Percentiles rank a stretch among this genome's conserved stretches.
These are phyloP conservation scores for Epizoanthus stellaris DNA, from an alignment of 92 coral and sea anemone species.

Conservation along the genomic window DNA sequence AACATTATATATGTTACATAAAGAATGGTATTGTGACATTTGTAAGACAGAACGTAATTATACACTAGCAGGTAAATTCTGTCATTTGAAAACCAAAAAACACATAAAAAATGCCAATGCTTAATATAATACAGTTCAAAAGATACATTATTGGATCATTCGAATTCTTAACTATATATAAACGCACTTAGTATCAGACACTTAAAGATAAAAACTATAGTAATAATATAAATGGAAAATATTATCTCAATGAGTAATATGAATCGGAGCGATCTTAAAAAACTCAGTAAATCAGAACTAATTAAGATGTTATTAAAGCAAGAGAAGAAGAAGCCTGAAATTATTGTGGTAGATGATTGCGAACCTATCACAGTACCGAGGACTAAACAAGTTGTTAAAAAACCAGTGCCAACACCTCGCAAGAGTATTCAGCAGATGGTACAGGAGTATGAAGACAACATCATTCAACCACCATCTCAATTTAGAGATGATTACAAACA, in stretches of 20 bases:
- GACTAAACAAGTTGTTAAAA: too few species aligned
- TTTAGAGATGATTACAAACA: not conserved
- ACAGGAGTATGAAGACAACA: too few species aligned
- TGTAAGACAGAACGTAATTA: slow-evolving; percentile 14
- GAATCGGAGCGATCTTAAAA: not conserved
- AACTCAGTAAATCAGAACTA: slow-evolving; percentile 8
- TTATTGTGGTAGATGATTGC: not conserved
- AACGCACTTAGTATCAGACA: too few species aligned
- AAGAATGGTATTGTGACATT: slow-evolving; percentile 24
- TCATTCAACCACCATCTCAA: not conserved
- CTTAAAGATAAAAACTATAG: not conserved
- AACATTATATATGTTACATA: slow-evolving; percentile 34
- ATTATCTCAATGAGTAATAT: not conserved
- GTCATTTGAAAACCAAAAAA: slow-evolving; percentile 28
- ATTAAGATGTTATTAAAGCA: not conserved
- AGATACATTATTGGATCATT: slow-evolving; percentile 9
- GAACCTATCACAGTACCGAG: too few species aligned
- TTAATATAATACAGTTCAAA: too few species aligned
- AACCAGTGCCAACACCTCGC: too few species aligned
- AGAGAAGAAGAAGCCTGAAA: slow-evolving; percentile 4
- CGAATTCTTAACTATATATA: slow-evolving; percentile 12
- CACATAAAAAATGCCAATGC: not conserved
- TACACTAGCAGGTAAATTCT: slow-evolving; percentile 20
- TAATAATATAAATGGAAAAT: too few species aligned
- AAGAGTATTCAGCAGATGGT: too few species aligned